phyloP scores from a whole-genome alignment of 2,888 invertebrate genomes.

The Nipponacmea schrenckii region DNA sequence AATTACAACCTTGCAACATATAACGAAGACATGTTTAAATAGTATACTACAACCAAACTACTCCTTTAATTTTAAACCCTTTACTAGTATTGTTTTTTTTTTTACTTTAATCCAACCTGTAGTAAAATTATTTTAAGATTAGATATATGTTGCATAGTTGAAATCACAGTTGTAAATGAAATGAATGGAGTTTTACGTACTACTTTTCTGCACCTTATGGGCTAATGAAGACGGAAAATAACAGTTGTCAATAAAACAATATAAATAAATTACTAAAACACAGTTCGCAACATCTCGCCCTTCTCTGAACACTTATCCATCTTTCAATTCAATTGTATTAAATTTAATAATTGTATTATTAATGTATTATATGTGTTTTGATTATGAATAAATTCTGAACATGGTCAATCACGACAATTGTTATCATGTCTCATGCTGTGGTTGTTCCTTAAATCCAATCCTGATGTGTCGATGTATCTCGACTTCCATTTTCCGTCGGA shows the following conservation, averaged over 20 bases:
- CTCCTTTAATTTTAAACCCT: too few relatives aligned
- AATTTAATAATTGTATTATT: conserved; percentile 43
- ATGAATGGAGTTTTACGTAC: conserved; percentile 47
- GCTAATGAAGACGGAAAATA: too few relatives aligned
- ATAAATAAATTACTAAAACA: conserved; percentile 49
- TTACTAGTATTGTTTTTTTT: too few relatives aligned
- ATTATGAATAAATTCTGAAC: not conserved
- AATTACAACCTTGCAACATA: too few relatives aligned
- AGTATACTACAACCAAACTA: too few relatives aligned
- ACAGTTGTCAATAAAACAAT: conserved; percentile 47
- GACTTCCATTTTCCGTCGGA: conserved; percentile 15
- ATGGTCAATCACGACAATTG: not conserved
- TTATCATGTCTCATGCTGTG: not conserved
- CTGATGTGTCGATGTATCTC: conserved; percentile 4
- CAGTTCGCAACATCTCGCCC: conserved; percentile 57
- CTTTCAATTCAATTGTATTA: conserved; percentile 46
- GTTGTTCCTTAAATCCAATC: conserved; percentile 13
- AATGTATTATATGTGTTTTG: conserved; percentile 22
- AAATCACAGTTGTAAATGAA: conserved; percentile 45
- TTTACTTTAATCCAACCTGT: too few relatives aligned
- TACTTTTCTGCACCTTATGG: too few relatives aligned
- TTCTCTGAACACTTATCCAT: conserved; percentile 49
- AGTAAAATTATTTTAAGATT: too few relatives aligned
- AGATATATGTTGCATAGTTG: too few relatives aligned
- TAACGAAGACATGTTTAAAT: too few relatives aligned